Base-by-base conservation (phyloP, 2,888 invertebrate species). In the Pammene fasciana region DNA sequence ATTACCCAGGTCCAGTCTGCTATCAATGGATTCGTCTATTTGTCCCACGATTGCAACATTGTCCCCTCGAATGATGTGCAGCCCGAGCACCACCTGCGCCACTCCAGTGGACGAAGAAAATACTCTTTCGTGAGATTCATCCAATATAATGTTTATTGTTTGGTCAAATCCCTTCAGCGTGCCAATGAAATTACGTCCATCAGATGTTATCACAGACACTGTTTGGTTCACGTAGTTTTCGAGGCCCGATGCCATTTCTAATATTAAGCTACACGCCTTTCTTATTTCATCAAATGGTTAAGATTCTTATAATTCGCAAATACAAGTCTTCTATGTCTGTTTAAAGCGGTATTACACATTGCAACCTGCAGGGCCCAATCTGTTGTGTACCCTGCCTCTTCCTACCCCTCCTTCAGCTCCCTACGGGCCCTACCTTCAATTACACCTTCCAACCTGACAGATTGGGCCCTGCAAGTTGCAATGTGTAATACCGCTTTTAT, bases 91-190 rank as follows among this genome's bases (percentile, higher is more conserved):
- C 70, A 99, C 99, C 78, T 92, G 92, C 50, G 92, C 92, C 45
- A 99, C 97, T 41, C 99, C 99, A 76, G 96, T 94, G 0, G 96
- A 95, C 10, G 96, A 95, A 60, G 98, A 99, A 89, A 98, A 99
- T n/a, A 99, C 99, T 79, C 99, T 94, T 88, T 99, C 99, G 83
- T 99, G 99, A 45, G 99, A 98, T 88, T 99, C 99, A 83, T 99
- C 99, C 74, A 99, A 92, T 79, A 99, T 99, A 75, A 99, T 94
- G 86, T 99, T 99, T 75, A 99, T 98, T n/a, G 99, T 98, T 90
- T 99, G 99, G 90, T 99, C 99, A 89, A 99, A 99, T 41, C 99
- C 99, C 88, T 99, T 99, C 73, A 99, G 88, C 0, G 98, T 98
- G 56, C 99, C 99, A 78, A 99, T 97, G 84, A 99, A 99, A 86